These are phyloP conservation scores for Drosophila colorata DNA, from an alignment of 2,888 invertebrate genomes.

Conservation along the genomic window DNA sequence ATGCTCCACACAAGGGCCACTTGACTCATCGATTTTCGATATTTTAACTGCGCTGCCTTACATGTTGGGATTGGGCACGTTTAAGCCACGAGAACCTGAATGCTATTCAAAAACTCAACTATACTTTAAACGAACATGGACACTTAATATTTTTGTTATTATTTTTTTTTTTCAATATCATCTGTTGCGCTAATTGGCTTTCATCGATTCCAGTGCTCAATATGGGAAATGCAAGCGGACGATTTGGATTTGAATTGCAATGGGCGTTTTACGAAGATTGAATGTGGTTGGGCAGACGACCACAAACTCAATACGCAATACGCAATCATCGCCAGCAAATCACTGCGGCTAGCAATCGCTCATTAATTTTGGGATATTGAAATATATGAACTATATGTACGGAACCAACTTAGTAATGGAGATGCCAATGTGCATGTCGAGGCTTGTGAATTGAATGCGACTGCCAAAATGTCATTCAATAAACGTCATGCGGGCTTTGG, in stretches of 20 bases:
- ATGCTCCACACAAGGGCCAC: constrained; percentile 20
- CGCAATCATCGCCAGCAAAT: constrained; percentile 14
- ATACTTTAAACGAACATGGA: not conserved
- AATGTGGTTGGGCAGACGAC: constrained; percentile 20
- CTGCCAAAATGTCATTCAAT: constrained; percentile 22
- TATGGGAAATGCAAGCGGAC: not conserved
- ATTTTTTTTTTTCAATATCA: too few species aligned
- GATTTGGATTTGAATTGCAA: constrained; percentile 19
- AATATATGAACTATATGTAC: constrained; percentile 2
- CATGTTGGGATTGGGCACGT: too few species aligned
- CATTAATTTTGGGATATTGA: constrained; percentile 27
- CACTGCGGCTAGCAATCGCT: constrained; percentile 17
- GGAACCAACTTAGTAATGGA: constrained; percentile 31
- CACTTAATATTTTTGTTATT: not conserved
- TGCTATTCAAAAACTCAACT: not conserved
- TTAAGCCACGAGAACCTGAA: too few species aligned
- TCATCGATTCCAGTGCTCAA: too few species aligned
- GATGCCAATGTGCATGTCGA: not conserved
- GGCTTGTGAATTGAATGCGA: not conserved
- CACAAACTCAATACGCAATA: not conserved
- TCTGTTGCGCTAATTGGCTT: too few species aligned
- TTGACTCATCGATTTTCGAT: constrained; percentile 66
- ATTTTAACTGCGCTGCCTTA: constrained; percentile 31
- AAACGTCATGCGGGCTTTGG: constrained; percentile 7
- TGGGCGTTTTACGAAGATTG: constrained; percentile 7